Base-by-base conservation (phyloP, 2,888 invertebrate species). In the Dasypolia templi region DNA sequence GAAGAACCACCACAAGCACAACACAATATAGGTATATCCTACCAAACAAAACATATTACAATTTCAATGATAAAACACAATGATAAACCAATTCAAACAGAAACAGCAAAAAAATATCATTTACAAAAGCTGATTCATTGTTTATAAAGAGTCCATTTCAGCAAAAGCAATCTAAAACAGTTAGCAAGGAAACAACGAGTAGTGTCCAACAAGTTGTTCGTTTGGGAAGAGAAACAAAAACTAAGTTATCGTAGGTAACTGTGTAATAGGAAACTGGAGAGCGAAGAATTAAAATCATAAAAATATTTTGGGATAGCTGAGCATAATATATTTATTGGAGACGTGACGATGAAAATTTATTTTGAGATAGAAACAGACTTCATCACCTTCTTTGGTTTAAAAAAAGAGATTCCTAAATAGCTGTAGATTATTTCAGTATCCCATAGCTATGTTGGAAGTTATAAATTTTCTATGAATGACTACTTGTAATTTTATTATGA, bases 131-230 rank as follows among this genome's bases (percentile, higher is more conserved):
- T 82, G 76, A 76, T 74, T 73, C 72, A 76, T 79, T 84, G 82
- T 77, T 80, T 72, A 67, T 78, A 77, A 79, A 79, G 65, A 78
- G 68, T 75, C 73, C 79, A 75, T 81, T 84, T 79, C 70, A 80
- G 74, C 79, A 80, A 83, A 86, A 88, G 78, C 82, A 86, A 88
- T 87, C 77, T 87, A 81, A 89, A 89, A 86, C 82, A 76, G 75
- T 88, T 83, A 86, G 74, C 79, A 32, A 80, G 70, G 72, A 67
- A 73, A 80, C 77, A 77, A 71, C 77, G 74, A 81, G 71, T 81
- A 59, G 74, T 75, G 68, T 76, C 83, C 85, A 85, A 87, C 83
- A 87, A 89, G 87, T 89, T 89, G 83, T 80, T 79, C 79, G 83
- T 83, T 79, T 81, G 71, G 77, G 73, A 58, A 80, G 26, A 72